Conservation (phyloP, 2,797 vertebrate genomes). For the Mustela erminea region DNA sequence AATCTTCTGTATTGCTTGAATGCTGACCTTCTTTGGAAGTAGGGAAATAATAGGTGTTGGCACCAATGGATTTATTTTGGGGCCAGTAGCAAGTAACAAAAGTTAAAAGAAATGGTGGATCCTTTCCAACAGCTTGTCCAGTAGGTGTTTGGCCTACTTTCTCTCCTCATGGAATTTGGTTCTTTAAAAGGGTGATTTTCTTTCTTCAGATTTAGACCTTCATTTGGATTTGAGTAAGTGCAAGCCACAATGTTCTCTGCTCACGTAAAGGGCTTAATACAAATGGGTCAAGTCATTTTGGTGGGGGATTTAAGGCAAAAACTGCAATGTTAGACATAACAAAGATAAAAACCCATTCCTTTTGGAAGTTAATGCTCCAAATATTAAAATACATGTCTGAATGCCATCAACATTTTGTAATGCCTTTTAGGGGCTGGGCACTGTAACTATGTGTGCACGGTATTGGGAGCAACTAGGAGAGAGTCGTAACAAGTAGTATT, state of each 20-base stretch:
- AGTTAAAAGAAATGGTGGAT: conserved; percentile 57
- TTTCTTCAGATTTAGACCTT: conserved; percentile 67
- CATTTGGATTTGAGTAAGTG: conserved; percentile 72
- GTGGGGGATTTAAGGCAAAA: conserved; percentile 63
- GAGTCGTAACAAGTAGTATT: not conserved
- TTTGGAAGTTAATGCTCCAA: not conserved
- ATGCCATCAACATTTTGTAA: not conserved
- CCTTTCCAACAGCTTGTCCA: conserved; percentile 50
- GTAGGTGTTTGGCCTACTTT: conserved; percentile 68
- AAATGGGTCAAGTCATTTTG: conserved; percentile 48
- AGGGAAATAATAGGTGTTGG: not conserved
- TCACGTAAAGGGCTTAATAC: conserved; percentile 33
- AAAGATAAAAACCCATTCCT: conserved; percentile 21
- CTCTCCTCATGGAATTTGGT: conserved; percentile 23
- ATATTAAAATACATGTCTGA: not conserved
- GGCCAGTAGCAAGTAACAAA: conserved; percentile 34
- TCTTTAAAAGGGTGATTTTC: conserved; percentile 66
- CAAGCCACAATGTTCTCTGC: conserved; percentile 24
- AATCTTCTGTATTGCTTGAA: conserved; percentile 10
- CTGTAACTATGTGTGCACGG: not conserved
- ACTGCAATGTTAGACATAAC: not conserved
- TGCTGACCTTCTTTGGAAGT: conserved; percentile 50
- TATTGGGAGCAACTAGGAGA: not conserved
- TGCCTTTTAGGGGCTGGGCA: not conserved
- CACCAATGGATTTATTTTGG: conserved; percentile 64